These are phyloP conservation scores for Gallinago nigripennis DNA, from an alignment of 2,797 vertebrate genomes.

Conservation along the genomic window DNA sequence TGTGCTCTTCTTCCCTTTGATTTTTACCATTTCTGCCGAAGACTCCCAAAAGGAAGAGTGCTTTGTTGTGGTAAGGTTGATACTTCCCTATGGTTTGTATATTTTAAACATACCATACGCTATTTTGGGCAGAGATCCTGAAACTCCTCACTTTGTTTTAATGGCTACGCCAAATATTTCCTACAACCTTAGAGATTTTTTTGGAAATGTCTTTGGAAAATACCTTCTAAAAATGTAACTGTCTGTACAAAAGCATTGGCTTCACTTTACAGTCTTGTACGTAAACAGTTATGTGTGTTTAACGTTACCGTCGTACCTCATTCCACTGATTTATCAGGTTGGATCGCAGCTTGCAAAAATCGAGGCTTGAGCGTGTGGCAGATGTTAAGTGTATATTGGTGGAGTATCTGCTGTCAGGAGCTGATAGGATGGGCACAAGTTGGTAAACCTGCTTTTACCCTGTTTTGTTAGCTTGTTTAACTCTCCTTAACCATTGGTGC, in stretches of 20 bases:
- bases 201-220: neutral
- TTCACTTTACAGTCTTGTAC: neutral
- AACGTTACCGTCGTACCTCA: neutral
- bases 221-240: neutral
- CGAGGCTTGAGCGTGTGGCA: neutral
- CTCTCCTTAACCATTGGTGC: neutral
- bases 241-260: neutral
- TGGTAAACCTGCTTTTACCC: neutral
- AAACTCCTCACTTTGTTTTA: neutral
- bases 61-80: constrained; percentile 17
- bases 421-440: accelerated
- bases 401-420: neutral
- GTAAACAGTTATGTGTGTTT: neutral
- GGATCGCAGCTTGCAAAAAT: neutral
- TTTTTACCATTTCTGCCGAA: constrained; percentile 13
- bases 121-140: constrained; percentile 5
- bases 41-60: constrained; percentile 2
- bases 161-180: neutral
- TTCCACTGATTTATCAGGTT: neutral
- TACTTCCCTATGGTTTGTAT: neutral
- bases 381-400: neutral
- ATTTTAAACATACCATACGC: constrained; percentile 8
- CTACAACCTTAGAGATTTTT: neutral
- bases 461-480: neutral
- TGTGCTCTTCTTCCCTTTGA: neutral